Conservation (phyloP, 2,888 invertebrate genomes). For the Corbicula japonica region DNA sequence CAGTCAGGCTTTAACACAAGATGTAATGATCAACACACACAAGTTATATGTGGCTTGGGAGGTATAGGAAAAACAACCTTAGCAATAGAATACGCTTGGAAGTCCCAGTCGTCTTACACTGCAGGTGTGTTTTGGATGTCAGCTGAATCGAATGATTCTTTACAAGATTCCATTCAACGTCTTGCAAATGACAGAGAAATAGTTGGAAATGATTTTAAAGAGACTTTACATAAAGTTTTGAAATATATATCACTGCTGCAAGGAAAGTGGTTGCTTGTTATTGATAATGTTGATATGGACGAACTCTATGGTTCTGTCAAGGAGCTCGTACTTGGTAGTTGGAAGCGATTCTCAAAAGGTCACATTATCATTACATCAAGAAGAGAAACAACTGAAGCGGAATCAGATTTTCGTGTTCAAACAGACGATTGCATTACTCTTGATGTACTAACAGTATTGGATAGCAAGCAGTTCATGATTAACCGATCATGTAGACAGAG, state of each 20-base stretch:
- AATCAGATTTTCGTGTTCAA: conserved; percentile 20
- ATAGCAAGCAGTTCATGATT: conserved; percentile 14
- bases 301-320: conserved; percentile 24
- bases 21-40: background rate
- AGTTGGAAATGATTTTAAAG: conserved; percentile 26
- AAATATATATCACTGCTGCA: conserved; percentile 29
- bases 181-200: conserved; percentile 34
- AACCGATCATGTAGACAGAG: conserved; percentile 6
- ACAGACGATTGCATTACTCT: conserved; percentile 3
- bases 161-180: conserved; percentile 29
- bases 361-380: conserved; percentile 45
- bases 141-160: conserved; percentile 37
- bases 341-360: conserved; percentile 30
- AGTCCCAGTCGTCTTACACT: conserved; percentile 26
- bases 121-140: conserved; percentile 60
- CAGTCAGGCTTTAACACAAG: background rate
- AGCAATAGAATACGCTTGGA: conserved; percentile 53
- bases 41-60: conserved; percentile 32
- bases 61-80: conserved; percentile 52
- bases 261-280: conserved; percentile 41
- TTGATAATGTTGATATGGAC: conserved; percentile 54
- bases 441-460: background rate
- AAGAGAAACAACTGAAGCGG: conserved; percentile 11
- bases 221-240: conserved; percentile 28
- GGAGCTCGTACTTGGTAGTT: conserved; percentile 38